Conservation (phyloP, 2,113 vertebrate species). For the Pollachius pollachius region DNA sequence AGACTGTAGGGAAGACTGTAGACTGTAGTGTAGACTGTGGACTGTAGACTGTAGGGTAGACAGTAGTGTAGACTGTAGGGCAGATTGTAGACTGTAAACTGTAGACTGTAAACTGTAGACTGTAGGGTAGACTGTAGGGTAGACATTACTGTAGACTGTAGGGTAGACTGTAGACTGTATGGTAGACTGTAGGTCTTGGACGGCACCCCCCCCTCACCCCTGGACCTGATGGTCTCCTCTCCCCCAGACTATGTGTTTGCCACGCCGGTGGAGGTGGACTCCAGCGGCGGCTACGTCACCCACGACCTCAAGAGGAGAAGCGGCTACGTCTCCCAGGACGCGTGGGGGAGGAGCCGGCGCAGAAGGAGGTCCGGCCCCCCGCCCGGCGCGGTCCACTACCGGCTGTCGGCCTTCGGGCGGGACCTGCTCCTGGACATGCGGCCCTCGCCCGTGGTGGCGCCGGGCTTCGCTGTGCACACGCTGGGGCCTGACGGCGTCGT, state of each 20-base stretch:
- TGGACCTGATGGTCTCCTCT: not conserved
- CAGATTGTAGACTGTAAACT: too few species aligned
- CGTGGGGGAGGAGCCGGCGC: slow-evolving; percentile 75
- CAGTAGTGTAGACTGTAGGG: too few species aligned
- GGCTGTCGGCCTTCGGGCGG: slow-evolving; percentile 88
- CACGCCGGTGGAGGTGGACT: slow-evolving; percentile 89
- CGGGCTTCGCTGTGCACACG: slow-evolving; percentile 86
- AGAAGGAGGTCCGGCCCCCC: slow-evolving; percentile 77
- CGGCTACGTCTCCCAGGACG: slow-evolving; percentile 84
- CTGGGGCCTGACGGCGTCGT: slow-evolving; percentile 81
- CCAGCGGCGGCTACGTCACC: slow-evolving; percentile 80
- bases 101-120: not conserved
- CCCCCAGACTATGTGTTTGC: slow-evolving; percentile 90
- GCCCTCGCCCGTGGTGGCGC: slow-evolving; percentile 82
- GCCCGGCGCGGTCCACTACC: slow-evolving; percentile 83
- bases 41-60: too few species aligned
- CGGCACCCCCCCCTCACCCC: not conserved
- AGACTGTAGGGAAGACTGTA: too few species aligned
- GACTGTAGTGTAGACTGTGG: too few species aligned
- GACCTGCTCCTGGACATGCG: slow-evolving; percentile 89
- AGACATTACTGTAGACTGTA: not conserved
- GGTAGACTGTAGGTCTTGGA: not conserved
- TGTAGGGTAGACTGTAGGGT: not conserved
- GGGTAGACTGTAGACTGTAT: not conserved
- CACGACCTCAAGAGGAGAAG: slow-evolving; percentile 81